Evolutionary conservation across 92 coral and sea anemone species (phyloP).

Genomic region (Epizoanthus illoricatus): DNA sequence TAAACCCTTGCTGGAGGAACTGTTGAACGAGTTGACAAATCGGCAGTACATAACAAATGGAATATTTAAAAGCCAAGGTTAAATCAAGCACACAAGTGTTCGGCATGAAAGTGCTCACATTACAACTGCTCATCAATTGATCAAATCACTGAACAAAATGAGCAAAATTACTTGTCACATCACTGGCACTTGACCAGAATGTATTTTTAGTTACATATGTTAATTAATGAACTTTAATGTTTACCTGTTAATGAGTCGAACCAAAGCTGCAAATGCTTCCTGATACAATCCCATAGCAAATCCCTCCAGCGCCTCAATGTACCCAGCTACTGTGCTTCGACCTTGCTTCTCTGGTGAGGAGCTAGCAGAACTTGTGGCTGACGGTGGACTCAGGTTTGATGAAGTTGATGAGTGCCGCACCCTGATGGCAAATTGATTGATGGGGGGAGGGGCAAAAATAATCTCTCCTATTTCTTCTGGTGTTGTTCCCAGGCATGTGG

Average conservation of each 20-base stretch:
- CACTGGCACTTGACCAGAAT: too few relatives aligned
- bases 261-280: conserved; percentile 81
- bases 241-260: conserved; percentile 89
- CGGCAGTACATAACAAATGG: too few relatives aligned
- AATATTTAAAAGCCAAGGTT: too few relatives aligned
- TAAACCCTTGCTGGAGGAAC: too few relatives aligned
- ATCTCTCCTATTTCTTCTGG: conserved; percentile 88
- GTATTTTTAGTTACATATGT: too few relatives aligned
- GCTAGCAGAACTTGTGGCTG: conserved; percentile 59
- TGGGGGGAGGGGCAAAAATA: conserved; percentile 94
- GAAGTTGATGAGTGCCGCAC: conserved; percentile 70
- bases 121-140: too few relatives aligned
- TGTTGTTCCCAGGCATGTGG: conserved; percentile 83
- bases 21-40: too few relatives aligned
- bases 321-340: conserved; percentile 65
- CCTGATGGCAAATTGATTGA: conserved; percentile 87
- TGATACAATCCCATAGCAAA: conserved; percentile 94
- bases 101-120: too few relatives aligned
- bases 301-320: conserved; percentile 91
- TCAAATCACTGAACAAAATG: too few relatives aligned
- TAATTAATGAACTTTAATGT: too few relatives aligned
- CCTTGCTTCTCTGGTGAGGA: conserved; percentile 78
- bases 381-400: conserved; percentile 51
- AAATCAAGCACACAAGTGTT: too few relatives aligned
- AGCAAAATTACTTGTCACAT: too few relatives aligned